phyloP scores from a whole-genome alignment of 2,113 vertebrate species.

The Tricholaema leucomelas region DNA sequence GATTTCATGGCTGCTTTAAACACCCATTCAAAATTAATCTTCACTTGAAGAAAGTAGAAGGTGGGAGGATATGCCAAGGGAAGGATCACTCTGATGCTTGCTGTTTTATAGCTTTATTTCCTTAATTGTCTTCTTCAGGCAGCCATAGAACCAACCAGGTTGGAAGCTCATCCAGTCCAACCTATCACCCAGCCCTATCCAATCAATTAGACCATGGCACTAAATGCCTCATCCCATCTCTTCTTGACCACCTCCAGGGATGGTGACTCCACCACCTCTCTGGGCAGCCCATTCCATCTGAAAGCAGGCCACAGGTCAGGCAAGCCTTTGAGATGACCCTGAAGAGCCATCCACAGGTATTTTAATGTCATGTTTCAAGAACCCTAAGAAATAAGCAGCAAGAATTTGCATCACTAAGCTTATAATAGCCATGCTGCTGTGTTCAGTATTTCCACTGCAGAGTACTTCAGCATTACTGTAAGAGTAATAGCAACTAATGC shows the following conservation, averaged over 20 bases:
- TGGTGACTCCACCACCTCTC: no score
- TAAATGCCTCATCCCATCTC: no score
- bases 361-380: not conserved
- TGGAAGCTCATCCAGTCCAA: no score
- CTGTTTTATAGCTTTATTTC: not conserved
- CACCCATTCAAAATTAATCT: not conserved
- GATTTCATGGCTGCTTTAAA: slow-evolving; percentile 2
- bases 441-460: not conserved
- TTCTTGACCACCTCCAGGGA: no score
- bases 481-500: not conserved
- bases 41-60: not conserved
- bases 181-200: no score
- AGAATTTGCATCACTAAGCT: not conserved
- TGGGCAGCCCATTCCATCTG: no score
- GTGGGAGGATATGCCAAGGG: not conserved
- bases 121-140: not conserved
- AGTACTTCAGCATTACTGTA: not conserved
- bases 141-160: no score
- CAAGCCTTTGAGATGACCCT: not conserved
- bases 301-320: not conserved
- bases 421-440: not conserved
- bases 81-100: not conserved
- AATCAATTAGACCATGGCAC: no score
- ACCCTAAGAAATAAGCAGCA: not conserved
- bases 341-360: not conserved